A percentile compares a stretch with the other conserved stretches of the same genome.
These are phyloP conservation scores for Halcyon leucocephala DNA, from an alignment of 2,797 vertebrate species.

Conservation along the genomic window DNA sequence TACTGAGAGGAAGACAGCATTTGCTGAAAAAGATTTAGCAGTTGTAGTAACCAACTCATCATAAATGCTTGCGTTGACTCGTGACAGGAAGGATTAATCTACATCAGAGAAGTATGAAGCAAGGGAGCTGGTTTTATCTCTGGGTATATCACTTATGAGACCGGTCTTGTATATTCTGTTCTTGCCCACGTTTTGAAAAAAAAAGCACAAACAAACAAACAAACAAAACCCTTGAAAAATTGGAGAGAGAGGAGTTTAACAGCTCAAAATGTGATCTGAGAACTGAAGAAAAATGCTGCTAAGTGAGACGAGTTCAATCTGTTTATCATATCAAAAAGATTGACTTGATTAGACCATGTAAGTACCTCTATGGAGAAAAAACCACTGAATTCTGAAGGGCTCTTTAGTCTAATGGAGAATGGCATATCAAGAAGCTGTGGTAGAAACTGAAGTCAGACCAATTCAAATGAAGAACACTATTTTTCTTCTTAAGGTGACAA, in stretches of 20 bases:
- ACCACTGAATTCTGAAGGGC: slow-evolving; percentile 26
- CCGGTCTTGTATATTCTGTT: not conserved
- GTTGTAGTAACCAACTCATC: not conserved
- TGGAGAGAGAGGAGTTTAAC: not conserved
- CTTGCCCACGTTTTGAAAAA: not conserved
- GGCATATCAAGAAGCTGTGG: not conserved
- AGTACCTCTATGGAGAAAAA: slow-evolving; percentile 22
- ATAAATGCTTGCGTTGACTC: not conserved
- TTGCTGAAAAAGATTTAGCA: not conserved
- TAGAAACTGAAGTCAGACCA: slow-evolving; percentile 6
- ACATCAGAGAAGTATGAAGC: not conserved
- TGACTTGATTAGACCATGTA: slow-evolving; percentile 40
- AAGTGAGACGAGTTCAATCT: slow-evolving; percentile 46
- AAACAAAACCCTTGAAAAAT: not conserved
- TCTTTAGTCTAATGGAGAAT: slow-evolving; percentile 17
- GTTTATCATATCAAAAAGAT: slow-evolving; percentile 53
- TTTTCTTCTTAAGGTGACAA: slow-evolving; percentile 31
- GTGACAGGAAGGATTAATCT: not conserved
- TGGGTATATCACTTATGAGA: not conserved
- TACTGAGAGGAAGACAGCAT: not conserved
- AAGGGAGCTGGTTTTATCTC: not conserved
- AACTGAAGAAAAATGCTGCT: slow-evolving; percentile 37
- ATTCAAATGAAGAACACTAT: not conserved
- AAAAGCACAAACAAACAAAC: too few relatives aligned
- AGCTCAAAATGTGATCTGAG: slow-evolving; percentile 41